Percentiles rank a stretch among this genome's conserved stretches.
phyloP scores from a whole-genome alignment of 2,113 vertebrate genomes.

The Plotosus lineatus region DNA sequence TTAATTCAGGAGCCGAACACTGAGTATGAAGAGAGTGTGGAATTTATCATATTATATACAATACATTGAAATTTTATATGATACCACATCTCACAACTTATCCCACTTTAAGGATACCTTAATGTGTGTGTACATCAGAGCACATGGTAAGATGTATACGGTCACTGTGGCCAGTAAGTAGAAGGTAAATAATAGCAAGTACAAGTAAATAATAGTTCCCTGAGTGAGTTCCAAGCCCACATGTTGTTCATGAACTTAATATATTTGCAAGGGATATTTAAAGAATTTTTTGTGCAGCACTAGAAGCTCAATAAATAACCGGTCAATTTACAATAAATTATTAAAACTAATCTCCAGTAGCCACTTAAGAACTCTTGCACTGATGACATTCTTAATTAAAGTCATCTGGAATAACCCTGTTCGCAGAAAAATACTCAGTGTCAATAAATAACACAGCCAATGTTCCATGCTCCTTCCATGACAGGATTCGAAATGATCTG shows the following conservation, averaged over 20 bases:
- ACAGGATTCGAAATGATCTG: not conserved
- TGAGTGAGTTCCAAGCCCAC: not conserved
- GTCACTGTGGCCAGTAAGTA: not conserved
- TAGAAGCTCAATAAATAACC: not conserved
- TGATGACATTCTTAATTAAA: not conserved
- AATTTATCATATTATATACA: too few species aligned
- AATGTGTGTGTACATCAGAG: not conserved
- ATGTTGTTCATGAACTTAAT: not conserved
- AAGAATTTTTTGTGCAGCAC: not conserved
- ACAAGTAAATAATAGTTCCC: not conserved
- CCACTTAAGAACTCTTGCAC: not conserved
- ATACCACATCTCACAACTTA: too few species aligned
- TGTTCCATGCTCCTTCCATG: not conserved
- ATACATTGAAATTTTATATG: too few species aligned
- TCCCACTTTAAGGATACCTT: not conserved
- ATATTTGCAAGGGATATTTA: not conserved
- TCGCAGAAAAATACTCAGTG: not conserved
- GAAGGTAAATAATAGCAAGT: too few species aligned
- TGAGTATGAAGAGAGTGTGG: too few species aligned
- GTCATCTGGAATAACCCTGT: not conserved
- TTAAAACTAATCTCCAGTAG: not conserved
- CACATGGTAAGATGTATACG: not conserved
- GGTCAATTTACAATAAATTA: not conserved
- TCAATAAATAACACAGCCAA: not conserved
- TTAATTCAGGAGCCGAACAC: not conserved